Percentiles rank a stretch among this genome's conserved stretches.
These are phyloP conservation scores for Engraulis encrasicolus DNA, from an alignment of 2,113 vertebrate species.

Conservation along the genomic window DNA sequence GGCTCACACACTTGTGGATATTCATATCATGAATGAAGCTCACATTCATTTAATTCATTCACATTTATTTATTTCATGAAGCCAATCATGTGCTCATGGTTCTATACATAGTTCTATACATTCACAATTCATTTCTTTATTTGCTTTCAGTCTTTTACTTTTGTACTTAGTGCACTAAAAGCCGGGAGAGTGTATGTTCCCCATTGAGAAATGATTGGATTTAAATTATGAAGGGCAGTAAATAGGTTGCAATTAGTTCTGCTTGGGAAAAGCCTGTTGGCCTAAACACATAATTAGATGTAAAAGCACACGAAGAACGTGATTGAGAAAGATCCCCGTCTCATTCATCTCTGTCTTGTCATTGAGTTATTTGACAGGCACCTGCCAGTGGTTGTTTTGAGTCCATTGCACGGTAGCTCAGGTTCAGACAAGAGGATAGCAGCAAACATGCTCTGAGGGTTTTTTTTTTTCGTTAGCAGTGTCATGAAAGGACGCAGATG, in stretches of 20 bases:
- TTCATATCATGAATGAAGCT: too few species aligned
- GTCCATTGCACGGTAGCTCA: not conserved
- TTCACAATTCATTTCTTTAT: too few species aligned
- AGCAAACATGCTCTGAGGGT: not conserved
- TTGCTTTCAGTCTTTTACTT: too few species aligned
- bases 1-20: too few species aligned
- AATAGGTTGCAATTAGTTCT: not conserved
- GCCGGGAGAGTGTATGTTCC: not conserved
- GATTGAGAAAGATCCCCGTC: not conserved
- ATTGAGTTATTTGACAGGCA: not conserved
- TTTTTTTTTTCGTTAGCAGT: not conserved
- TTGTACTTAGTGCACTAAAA: too few species aligned
- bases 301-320: not conserved
- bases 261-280: not conserved
- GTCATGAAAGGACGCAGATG: not conserved
- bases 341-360: not conserved
- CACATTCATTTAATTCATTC: too few species aligned
- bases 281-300: not conserved
- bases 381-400: not conserved
- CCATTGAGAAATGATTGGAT: not conserved
- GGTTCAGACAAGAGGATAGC: too few species aligned
- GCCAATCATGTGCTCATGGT: too few species aligned
- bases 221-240: not conserved
- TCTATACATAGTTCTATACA: too few species aligned
- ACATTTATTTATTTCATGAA: too few species aligned